Base-by-base conservation (phyloP, 2,113 vertebrate genomes). In the Papio anubis region DNA sequence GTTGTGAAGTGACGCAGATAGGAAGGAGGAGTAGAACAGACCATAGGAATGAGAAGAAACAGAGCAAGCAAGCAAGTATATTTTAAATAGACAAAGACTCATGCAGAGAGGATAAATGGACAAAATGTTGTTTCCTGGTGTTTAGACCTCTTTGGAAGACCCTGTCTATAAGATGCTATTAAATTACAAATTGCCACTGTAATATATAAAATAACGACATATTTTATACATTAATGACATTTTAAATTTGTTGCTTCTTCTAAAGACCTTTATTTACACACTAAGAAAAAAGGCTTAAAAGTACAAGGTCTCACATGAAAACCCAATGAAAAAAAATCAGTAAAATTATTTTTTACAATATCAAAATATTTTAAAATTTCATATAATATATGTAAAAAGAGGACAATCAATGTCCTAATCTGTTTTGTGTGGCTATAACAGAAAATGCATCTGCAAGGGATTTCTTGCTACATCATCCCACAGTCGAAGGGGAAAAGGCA, bases 1-100 rank as follows among this genome's bases (percentile, higher is more conserved):
- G 8, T 18, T 38, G 8, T 11, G 35, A 35, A 80, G 32, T 4
- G 25, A 48, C 1, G 2, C 0, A 1, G 18, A 5, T 4, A 35
- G 27, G 45, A 27, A 27, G 7, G 32, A 50, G 17, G 20, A 73
- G 18, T 0, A 52, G 23, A 25, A 30, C 12, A 45, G 64, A 35
- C 43, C 43, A 43, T 0, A 23, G 43, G 11, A 27, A 40, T 3
- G 30, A 45, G 16, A 66, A 82, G 1, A 84, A 27, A 18, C 10
- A 35, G 20, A 70, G 30, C 13, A 79, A 32, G 25, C 1, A 27
- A 14, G 59, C 23, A 61, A 30, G 9, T 0, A 16, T 23, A 20
- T 52, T 57, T 90, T 35, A 40, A 38, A 27, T 25, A 48, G 38
- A 66, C 21, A 20, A 48, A 55, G 70, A 30, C 8, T 10, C 40